Percentiles rank a stretch among this genome's conserved stretches.
Evolutionary conservation across 2,888 invertebrate genomes (phyloP).

Genomic region (Atethmia centrago): DNA sequence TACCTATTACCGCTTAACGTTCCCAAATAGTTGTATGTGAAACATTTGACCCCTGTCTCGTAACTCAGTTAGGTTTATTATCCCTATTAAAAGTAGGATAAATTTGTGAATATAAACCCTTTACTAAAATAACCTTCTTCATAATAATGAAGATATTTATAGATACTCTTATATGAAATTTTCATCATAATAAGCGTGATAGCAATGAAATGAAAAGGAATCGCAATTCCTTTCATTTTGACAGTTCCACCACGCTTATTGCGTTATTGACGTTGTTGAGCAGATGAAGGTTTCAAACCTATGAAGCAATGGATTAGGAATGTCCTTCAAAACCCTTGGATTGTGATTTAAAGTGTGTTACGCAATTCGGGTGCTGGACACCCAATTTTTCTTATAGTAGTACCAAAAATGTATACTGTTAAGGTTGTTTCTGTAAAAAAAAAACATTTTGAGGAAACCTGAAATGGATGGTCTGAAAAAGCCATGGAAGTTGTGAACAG

Average conservation of each 20-base stretch:
- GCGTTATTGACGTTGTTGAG: too few relatives aligned
- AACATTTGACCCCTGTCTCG: conserved; percentile 56
- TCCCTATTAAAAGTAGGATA: conserved; percentile 42
- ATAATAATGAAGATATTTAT: conserved; percentile 20
- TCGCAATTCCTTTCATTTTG: too few relatives aligned
- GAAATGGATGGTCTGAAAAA: background rate
- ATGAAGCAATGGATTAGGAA: too few relatives aligned
- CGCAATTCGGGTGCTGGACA: background rate
- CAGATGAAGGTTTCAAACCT: too few relatives aligned
- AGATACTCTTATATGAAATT: too few relatives aligned
- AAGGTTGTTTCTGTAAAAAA: background rate
- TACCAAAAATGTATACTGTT: background rate
- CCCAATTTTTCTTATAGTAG: background rate
- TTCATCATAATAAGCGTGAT: background rate
- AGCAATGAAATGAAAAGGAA: too few relatives aligned
- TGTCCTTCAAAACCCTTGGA: too few relatives aligned
- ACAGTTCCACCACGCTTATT: too few relatives aligned
- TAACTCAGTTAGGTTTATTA: conserved; percentile 49
- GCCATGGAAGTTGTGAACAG: background rate
- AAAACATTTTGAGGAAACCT: background rate
- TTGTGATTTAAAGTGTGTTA: too few relatives aligned
- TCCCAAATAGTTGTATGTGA: conserved; percentile 56
- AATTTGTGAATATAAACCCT: conserved; percentile 38
- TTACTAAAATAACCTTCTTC: conserved; percentile 6
- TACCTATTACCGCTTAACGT: conserved; percentile 56